Percentiles rank a stretch among this genome's conserved stretches.
Evolutionary conservation across 2,797 vertebrate species (phyloP).

Genomic region (Sciurus vulgaris): DNA sequence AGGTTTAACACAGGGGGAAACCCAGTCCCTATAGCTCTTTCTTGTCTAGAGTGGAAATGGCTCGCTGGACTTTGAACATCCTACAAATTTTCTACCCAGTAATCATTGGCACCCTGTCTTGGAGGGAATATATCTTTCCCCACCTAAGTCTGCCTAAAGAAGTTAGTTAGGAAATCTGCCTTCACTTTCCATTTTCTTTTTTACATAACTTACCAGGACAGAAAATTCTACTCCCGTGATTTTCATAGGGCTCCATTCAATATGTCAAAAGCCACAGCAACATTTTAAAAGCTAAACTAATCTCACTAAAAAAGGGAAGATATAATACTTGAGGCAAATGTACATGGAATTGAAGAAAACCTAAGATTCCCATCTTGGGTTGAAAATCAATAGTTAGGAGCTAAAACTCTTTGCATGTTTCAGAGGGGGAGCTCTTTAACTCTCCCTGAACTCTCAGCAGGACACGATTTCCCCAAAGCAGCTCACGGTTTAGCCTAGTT

Average conservation of each 20-base stretch:
- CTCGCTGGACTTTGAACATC: background rate
- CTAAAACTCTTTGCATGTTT: background rate
- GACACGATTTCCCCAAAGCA: background rate
- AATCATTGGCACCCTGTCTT: background rate
- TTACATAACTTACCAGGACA: background rate
- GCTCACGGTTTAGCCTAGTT: background rate
- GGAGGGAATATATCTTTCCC: no score
- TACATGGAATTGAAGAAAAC: slow-evolving; percentile 28
- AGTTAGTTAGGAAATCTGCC: background rate
- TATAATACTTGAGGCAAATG: background rate
- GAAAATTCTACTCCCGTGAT: background rate
- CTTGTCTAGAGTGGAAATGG: background rate
- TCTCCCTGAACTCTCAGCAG: background rate
- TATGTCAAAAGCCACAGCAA: background rate
- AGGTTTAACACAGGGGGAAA: background rate
- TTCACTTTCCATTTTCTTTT: slow-evolving; percentile 13
- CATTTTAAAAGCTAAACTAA: slow-evolving; percentile 48
- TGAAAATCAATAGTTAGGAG: background rate
- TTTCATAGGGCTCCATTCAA: background rate
- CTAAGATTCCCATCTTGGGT: background rate
- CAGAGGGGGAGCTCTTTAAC: background rate
- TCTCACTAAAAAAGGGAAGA: slow-evolving; percentile 7
- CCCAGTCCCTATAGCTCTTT: background rate
- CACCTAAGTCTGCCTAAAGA: background rate
- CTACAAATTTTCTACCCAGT: background rate